Evolutionary conservation across 2,113 vertebrate genomes (phyloP).

Genomic region (Stercorarius parasiticus): DNA sequence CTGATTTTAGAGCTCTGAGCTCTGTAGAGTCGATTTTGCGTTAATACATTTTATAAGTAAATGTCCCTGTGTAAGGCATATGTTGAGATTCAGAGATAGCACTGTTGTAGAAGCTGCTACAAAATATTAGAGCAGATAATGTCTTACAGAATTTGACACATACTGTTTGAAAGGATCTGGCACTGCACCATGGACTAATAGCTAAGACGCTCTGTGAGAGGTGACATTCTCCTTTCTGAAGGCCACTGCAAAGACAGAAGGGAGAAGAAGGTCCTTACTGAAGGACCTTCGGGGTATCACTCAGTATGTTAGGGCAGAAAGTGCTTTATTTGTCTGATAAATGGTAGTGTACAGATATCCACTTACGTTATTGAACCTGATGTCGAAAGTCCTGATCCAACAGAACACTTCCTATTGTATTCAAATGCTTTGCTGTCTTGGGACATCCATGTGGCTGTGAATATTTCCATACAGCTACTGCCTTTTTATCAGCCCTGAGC

Average conservation of each 20-base stretch:
- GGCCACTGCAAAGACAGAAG: neutral
- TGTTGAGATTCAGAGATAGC: neutral
- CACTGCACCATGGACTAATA: neutral
- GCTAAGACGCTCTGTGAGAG: neutral
- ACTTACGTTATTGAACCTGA: neutral
- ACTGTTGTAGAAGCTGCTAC: neutral
- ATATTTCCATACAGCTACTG: neutral
- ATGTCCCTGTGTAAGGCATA: neutral
- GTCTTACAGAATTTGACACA: neutral
- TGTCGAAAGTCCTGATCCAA: neutral
- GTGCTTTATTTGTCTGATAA: neutral
- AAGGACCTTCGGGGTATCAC: neutral
- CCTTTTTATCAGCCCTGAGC: neutral
- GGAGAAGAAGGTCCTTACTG: neutral
- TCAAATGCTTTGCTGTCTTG: neutral
- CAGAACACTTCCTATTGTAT: neutral
- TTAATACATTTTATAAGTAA: neutral
- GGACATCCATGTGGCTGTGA: neutral
- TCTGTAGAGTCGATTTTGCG: neutral
- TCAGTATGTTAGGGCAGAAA: neutral
- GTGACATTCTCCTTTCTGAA: neutral
- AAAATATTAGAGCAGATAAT: neutral
- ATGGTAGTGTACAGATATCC: neutral
- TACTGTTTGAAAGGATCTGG: neutral
- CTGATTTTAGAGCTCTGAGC: slow-evolving; percentile 1